Conservation (phyloP, 2,113 vertebrate species). For the Probosciger aterrimus region DNA sequence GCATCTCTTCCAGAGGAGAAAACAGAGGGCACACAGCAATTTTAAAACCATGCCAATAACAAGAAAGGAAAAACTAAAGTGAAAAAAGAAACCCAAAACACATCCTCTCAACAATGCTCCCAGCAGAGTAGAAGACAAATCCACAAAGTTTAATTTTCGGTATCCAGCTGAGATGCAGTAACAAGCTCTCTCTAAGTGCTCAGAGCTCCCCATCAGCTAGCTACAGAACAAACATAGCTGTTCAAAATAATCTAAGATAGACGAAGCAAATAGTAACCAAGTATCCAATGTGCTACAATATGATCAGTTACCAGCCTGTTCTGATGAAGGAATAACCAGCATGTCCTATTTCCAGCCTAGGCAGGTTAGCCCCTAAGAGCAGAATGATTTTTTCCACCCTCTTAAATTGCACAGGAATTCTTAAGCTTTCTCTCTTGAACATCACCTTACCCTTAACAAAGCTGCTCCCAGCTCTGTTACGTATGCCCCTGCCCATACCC, state of each 20-base stretch:
- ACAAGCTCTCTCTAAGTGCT: not conserved
- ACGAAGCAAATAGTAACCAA: not conserved
- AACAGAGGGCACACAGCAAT: not conserved
- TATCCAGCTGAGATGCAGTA: not conserved
- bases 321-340: not conserved
- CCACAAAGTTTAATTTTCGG: not conserved
- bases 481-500: not conserved
- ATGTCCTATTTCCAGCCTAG: not conserved
- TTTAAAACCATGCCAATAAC: not conserved
- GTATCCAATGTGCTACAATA: not conserved
- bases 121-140: not conserved
- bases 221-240: not conserved
- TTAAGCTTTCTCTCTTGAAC: not conserved
- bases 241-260: not conserved
- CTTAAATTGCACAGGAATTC: not conserved
- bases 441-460: not conserved
- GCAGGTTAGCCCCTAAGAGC: not conserved
- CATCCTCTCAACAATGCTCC: not conserved
- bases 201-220: rapidly evolving
- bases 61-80: not conserved
- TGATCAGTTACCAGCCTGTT: not conserved
- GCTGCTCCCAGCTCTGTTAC: not conserved
- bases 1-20: not conserved
- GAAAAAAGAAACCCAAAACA: not conserved
- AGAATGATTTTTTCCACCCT: rapidly evolving